Percentiles rank a stretch among this genome's conserved stretches.
These are phyloP conservation scores for Rhizomys pruinosus DNA, from an alignment of 2,113 vertebrate species.

Conservation along the genomic window DNA sequence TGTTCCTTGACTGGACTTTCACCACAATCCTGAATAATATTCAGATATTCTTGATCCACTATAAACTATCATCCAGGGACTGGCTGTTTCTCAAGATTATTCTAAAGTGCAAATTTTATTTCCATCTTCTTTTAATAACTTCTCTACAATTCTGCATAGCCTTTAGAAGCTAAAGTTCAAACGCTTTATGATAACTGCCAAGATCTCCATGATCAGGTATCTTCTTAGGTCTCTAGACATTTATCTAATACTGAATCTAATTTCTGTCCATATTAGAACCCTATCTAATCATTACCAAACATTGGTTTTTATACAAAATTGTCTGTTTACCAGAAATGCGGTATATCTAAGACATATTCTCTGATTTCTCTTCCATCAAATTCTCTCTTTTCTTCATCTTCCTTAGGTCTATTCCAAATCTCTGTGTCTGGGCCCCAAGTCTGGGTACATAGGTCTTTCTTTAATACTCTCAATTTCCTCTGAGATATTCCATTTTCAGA, in stretches of 20 bases:
- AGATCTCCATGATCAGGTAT: neutral
- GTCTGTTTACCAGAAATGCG: neutral
- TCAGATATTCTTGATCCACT: neutral
- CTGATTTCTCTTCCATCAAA: neutral
- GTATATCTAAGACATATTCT: neutral
- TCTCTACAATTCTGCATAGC: neutral
- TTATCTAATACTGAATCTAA: neutral
- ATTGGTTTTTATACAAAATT: neutral
- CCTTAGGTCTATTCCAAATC: neutral
- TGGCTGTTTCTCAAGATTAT: conserved; percentile 19
- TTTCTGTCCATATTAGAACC: neutral
- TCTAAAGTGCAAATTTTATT: conserved; percentile 53
- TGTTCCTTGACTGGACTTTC: conserved; percentile 44
- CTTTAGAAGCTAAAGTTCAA: conserved; percentile 25
- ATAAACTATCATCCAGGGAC: neutral
- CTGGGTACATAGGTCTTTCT: neutral
- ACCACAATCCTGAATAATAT: neutral
- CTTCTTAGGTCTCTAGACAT: neutral
- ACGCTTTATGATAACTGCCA: neutral
- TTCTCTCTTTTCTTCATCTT: neutral
- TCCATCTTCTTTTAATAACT: conserved; percentile 32
- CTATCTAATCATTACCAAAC: neutral
- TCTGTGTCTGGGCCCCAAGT: neutral
- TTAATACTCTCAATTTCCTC: neutral
- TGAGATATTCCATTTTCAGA: neutral